Base-by-base conservation (phyloP, 2,113 vertebrate species). In the Aphyosemion australe region DNA sequence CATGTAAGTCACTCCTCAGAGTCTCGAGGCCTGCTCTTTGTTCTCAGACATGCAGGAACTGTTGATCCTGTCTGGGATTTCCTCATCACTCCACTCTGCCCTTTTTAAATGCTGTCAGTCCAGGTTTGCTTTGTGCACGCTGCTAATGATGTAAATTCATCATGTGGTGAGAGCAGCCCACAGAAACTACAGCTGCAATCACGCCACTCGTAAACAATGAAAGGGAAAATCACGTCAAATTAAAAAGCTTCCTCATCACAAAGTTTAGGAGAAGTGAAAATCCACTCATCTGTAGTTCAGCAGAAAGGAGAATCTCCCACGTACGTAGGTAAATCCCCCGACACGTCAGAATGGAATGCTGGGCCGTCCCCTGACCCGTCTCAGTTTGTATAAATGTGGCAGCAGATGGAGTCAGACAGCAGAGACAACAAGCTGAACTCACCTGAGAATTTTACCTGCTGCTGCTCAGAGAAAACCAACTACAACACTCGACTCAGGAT, bases 401-500 rank as follows among this genome's bases (percentile, higher is more conserved):
- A 0, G 32, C 20, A 6, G 34, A 18, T 9, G 0, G 1, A 69
- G 46, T 48, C 8, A 15, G 18, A 68, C 47, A 62, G 34, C 32
- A 64, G 34, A 26, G 2, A 34, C 12, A 37, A 45, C 47, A 52
- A 39, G 8, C 21, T 32, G 6, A 47, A 6, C 31, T 41, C 55
- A 7, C 6, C 58, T 47, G n/a, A 55, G 5, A 80, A 34, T 31
- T 61, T 47, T 1, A 64, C n/a, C 8, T 1, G 1, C 39, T 41
- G 1, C 32, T 48, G 50, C 49, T 14, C 20, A 6, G 7, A 16
- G 7, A 0, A 75, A 45, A 13, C 0, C 1, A 50, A 60, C 14
- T 41, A 15, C 60, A 26, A n/a, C 19, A n/a, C 52, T 18, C 2
- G 3, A 42, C 41, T 69, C 63, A 74, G 63, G 16, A 93, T 93